Percentiles rank a stretch among this genome's conserved stretches.
phyloP scores from a whole-genome alignment of 2,113 vertebrate genomes.

The Ceyx cyanopectus region DNA sequence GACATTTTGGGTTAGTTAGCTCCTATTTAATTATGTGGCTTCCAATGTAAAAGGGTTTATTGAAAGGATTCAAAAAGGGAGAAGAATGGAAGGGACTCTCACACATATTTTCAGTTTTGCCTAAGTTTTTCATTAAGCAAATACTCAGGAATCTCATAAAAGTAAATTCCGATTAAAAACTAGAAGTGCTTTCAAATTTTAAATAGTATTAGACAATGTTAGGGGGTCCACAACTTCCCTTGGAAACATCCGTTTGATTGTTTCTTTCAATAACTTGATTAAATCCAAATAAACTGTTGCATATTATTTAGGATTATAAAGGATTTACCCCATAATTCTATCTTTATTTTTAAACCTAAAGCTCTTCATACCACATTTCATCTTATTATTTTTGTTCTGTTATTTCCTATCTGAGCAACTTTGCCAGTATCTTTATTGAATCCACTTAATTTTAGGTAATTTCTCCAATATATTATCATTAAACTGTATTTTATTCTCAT shows the following conservation, averaged over 20 bases:
- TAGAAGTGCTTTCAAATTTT: not conserved
- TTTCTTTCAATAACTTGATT: not conserved
- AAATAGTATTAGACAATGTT: not conserved
- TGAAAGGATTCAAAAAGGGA: constrained; percentile 27
- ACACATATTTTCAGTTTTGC: constrained; percentile 8
- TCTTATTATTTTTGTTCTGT: not conserved
- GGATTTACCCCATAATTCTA: not conserved
- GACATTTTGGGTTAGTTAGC: constrained; percentile 46
- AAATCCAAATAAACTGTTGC: not conserved
- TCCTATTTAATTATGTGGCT: constrained; percentile 50
- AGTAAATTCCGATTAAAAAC: constrained; percentile 14
- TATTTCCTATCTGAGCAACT: not conserved
- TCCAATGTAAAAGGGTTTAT: constrained; percentile 27
- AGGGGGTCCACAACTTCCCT: not conserved
- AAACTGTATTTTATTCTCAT: not conserved
- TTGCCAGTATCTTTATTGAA: not conserved
- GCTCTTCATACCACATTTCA: not conserved
- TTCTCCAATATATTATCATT: not conserved
- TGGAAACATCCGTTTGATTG: not conserved
- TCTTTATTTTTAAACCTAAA: not conserved
- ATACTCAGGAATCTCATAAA: not conserved
- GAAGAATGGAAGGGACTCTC: constrained; percentile 9
- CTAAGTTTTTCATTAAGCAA: not conserved
- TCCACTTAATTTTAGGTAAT: not conserved
- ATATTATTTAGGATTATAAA: not conserved